These are phyloP conservation scores for Epinephelus awoara DNA, from an alignment of 2,797 vertebrate genomes.

Conservation along the genomic window DNA sequence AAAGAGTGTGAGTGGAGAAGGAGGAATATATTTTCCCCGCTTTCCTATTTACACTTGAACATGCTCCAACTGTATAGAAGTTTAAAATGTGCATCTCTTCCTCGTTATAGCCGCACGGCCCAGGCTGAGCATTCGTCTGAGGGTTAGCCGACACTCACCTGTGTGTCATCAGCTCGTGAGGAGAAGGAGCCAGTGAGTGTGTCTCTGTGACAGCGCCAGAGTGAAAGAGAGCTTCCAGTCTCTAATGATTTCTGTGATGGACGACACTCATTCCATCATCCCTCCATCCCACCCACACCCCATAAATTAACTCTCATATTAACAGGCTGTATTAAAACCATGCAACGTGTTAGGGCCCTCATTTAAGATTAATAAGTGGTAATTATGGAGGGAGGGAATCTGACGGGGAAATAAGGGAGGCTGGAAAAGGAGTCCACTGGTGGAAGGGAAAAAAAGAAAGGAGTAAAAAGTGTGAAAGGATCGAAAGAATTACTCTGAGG, in stretches of 20 bases:
- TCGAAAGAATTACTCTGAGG: neutral
- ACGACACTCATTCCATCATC: conserved; percentile 88
- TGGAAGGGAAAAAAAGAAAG: neutral
- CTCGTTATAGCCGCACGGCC: too few species aligned
- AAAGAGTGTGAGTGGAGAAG: conserved; percentile 39
- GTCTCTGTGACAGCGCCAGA: conserved; percentile 50
- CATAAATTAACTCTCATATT: conserved; percentile 90
- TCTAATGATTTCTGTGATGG: conserved; percentile 82
- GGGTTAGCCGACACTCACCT: conserved; percentile 49
- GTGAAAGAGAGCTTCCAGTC: conserved; percentile 61
- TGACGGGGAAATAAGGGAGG: conserved; percentile 70
- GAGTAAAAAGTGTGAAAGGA: conserved; percentile 8
- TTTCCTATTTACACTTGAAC: conserved; percentile 42
- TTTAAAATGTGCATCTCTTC: conserved; percentile 14
- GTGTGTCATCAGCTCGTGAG: conserved; percentile 16
- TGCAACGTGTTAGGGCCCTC: conserved; percentile 96
- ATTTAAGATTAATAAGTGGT: conserved; percentile 99
- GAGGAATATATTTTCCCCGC: conserved; percentile 55
- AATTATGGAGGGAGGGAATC: conserved; percentile 90
- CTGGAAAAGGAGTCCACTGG: conserved; percentile 53
- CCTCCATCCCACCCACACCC: conserved; percentile 88
- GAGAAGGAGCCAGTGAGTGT: conserved; percentile 32
- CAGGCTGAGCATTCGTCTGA: neutral
- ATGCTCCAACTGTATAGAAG: conserved; percentile 3
- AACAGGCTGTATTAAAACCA: conserved; percentile 97